phyloP scores from a whole-genome alignment of 2,113 vertebrate genomes.

The Hippocampus barbouri region DNA sequence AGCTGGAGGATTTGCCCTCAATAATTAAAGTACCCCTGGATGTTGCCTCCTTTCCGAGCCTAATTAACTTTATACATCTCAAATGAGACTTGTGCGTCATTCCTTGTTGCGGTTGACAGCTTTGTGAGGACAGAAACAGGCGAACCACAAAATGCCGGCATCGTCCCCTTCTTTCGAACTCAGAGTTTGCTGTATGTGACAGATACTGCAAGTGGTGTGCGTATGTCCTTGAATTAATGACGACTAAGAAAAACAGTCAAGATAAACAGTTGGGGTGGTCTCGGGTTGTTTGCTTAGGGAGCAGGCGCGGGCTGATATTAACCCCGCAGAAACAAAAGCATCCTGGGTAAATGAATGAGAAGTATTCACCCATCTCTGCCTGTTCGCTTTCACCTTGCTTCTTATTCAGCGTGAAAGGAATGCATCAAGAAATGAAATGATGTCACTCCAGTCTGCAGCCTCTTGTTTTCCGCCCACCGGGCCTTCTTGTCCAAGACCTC shows the following conservation, averaged over 20 bases:
- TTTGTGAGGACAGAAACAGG: conserved; percentile 31
- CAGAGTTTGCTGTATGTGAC: conserved; percentile 9
- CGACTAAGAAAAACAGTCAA: conserved; percentile 11
- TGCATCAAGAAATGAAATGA: conserved; percentile 54
- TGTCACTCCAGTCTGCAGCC: conserved; percentile 55
- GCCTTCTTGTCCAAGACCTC: conserved; percentile 17
- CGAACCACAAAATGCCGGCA: conserved; percentile 13
- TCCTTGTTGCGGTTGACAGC: conserved; percentile 18
- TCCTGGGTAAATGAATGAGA: conserved; percentile 13
- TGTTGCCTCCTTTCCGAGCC: conserved; percentile 9
- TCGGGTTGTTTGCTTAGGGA: conserved; percentile 4
- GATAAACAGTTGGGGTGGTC: conserved; percentile 32
- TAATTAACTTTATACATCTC: conserved; percentile 33
- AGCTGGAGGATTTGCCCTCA: conserved; percentile 36
- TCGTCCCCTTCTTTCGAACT: conserved; percentile 10
- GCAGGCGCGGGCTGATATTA: conserved; percentile 16
- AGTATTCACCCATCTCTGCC: conserved; percentile 11
- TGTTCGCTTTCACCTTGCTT: conserved; percentile 34
- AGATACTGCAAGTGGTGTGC: conserved; percentile 4
- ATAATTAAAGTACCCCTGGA: conserved; percentile 43
- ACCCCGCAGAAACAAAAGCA: conserved; percentile 39
- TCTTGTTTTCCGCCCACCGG: conserved; percentile 39
- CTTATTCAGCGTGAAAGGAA: conserved; percentile 59
- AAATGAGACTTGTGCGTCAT: conserved; percentile 31
- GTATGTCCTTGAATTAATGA: conserved; percentile 45